phyloP scores from a whole-genome alignment of 37 sponge, comb jelly and placozoan species.

The Axinella damicornis region DNA sequence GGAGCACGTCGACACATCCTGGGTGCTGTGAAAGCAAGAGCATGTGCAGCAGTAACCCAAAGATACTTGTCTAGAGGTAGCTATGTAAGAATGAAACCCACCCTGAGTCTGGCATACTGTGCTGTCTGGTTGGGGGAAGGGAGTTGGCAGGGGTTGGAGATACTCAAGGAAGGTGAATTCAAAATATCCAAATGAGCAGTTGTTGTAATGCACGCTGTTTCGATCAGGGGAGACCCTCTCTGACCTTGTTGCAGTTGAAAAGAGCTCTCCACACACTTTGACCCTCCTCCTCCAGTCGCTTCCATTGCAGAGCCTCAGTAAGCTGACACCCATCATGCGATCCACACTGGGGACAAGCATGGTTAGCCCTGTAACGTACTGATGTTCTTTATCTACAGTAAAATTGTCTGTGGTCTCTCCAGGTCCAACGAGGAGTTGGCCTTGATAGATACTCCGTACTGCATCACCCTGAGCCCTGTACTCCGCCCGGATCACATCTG shows the following conservation, averaged over 20 bases:
- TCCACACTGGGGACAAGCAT: conserved; percentile 47
- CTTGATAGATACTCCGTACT: conserved; percentile 26
- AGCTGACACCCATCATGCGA: conserved; percentile 58
- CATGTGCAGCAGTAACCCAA: too few relatives aligned
- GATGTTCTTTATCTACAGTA: conserved; percentile 16
- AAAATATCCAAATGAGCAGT: conserved; percentile 72
- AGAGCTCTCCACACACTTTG: conserved; percentile 53
- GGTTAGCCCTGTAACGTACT: conserved; percentile 26
- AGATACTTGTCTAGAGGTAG: too few relatives aligned
- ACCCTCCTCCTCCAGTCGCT: conserved; percentile 43
- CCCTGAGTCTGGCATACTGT: not conserved
- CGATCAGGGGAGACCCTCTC: conserved; percentile 9
- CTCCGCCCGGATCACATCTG: conserved; percentile 20
- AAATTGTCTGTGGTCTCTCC: not conserved
- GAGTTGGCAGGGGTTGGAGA: too few relatives aligned
- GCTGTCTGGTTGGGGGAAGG: too few relatives aligned
- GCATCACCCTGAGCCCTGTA: conserved; percentile 20
- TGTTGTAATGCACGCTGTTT: conserved; percentile 36
- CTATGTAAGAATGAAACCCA: too few relatives aligned
- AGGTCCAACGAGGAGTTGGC: conserved; percentile 9
- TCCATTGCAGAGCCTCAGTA: conserved; percentile 42
- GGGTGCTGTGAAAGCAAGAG: not conserved
- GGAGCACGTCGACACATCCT: not conserved
- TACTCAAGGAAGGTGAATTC: conserved; percentile 22
- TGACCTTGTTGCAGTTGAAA: conserved; percentile 55